phyloP scores from a whole-genome alignment of 1,140 invertebrate genomes.

The Leptinotarsa lineolata region DNA sequence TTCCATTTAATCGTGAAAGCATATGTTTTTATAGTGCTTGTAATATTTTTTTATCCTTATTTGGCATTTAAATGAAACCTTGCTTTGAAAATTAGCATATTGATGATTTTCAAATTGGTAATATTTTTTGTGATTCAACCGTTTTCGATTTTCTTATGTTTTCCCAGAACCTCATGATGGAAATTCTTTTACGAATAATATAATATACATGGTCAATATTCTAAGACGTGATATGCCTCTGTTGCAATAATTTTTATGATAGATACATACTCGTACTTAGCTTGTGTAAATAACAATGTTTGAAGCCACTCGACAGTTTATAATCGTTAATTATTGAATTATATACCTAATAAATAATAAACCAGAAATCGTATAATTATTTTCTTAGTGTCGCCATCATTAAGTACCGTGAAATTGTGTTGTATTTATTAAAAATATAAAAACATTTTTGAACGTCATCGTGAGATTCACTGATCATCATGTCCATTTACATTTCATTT shows the following conservation, averaged over 20 bases:
- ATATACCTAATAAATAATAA: conserved; percentile 12
- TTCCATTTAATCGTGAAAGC: too few species aligned
- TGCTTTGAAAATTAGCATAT: too few species aligned
- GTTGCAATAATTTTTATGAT: not conserved
- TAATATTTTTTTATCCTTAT: too few species aligned
- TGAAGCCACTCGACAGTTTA: not conserved
- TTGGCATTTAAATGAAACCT: too few species aligned
- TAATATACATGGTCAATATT: not conserved
- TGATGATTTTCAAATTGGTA: too few species aligned
- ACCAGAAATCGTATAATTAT: not conserved
- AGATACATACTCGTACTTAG: not conserved
- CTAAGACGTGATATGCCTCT: too few species aligned
- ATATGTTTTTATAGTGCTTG: too few species aligned
- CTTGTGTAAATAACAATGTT: conserved; percentile 13
- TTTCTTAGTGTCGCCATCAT: not conserved
- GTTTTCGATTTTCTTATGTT: too few species aligned
- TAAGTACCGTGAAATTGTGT: not conserved
- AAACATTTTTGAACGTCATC: not conserved
- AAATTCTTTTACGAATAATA: too few species aligned
- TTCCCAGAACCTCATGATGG: too few species aligned
- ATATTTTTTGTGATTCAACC: too few species aligned
- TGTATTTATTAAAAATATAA: not conserved
- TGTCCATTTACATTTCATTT: not conserved
- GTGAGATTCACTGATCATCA: not conserved
- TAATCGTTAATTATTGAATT: conserved; percentile 1